Evolutionary conservation across 2,888 invertebrate genomes (phyloP), one percentile per base, ranked within the genome.

Genomic region (Drosophila mimetica): DNA sequence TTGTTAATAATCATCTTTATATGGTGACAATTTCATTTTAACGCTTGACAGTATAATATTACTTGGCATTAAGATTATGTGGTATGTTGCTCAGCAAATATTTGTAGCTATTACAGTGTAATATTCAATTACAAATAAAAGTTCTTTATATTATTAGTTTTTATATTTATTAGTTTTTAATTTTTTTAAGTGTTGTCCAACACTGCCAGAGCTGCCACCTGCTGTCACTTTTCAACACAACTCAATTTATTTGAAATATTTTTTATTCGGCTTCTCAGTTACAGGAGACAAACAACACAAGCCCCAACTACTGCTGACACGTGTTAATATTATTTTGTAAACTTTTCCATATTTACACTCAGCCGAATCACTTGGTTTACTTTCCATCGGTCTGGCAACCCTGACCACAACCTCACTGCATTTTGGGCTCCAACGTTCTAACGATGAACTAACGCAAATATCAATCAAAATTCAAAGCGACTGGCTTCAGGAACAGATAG

Each of bases 401-500:
- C 72, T 63, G n/a, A 37, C 30, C 28, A 61, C 69, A 78, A 78
- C 74, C 78, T 85, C 59, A 51, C 72, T 65, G 60, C 61, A 48
- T 51, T 71, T 70, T 25, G 42, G 18, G 46, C 55, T 72, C 25
- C 22, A 51, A 37, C 11, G 41, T 47, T 67, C 28, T 48, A 47
- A 55, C 51, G 36, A 72, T 85, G 82, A 69, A 48, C 59, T 64
- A 48, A 61, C 51, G 44, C 66, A 77, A 75, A 67, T 65, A 76
- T 81, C 34, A 74, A 73, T 75, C 75, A 78, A 87, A 87, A 78
- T 28, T 53, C 4, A 30, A 28, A 13, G 9, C 11, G 20, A 57
- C 50, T 61, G 54, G 32, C 36, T 51, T 41, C 32, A 48, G 59
- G 44, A 53, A 22, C 7, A 16, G 37, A 8, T 1, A 16, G 44